These are phyloP conservation scores for Lissocephala sabroskyi DNA, from an alignment of 2,888 invertebrate species.

Conservation along the genomic window DNA sequence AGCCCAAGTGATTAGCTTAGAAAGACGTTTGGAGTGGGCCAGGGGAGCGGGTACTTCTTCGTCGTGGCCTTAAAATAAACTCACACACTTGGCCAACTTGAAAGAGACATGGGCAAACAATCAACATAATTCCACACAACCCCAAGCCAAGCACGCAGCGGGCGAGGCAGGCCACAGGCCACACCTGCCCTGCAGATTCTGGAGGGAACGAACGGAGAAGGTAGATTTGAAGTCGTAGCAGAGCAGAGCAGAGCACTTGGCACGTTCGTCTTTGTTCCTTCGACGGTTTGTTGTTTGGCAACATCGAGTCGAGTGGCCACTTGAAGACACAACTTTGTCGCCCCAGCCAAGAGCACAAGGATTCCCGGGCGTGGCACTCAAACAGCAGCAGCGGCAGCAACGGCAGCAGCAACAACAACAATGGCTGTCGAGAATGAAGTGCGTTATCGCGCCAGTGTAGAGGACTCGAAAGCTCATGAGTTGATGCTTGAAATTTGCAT, in stretches of 20 bases:
- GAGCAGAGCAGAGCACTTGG: constrained; percentile 47
- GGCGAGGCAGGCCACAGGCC: too few relatives aligned
- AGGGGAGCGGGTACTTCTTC: too few relatives aligned
- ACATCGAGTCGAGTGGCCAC: constrained; percentile 48
- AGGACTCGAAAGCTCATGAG: constrained; percentile 25
- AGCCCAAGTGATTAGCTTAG: too few relatives aligned
- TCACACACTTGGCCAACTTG: too few relatives aligned
- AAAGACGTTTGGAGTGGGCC: too few relatives aligned
- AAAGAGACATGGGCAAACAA: too few relatives aligned
- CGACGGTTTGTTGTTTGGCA: constrained; percentile 39
- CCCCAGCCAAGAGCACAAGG: constrained; percentile 17
- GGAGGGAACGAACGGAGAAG: too few relatives aligned
- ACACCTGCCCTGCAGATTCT: too few relatives aligned
- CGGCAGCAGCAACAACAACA: constrained; percentile 13
- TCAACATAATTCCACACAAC: too few relatives aligned
- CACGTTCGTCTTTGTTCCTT: constrained; percentile 48
- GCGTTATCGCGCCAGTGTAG: constrained; percentile 53
- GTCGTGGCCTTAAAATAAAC: too few relatives aligned
- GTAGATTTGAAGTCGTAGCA: neutral
- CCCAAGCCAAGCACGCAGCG: too few relatives aligned
- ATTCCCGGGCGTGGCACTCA: neutral
- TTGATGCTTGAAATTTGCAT: constrained; percentile 51
- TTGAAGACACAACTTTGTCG: constrained; percentile 60
- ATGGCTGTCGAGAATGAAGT: constrained; percentile 27
- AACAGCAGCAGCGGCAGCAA: constrained; percentile 2